These are phyloP conservation scores for Puma concolor DNA, from an alignment of 2,113 vertebrate species.

Conservation along the genomic window DNA sequence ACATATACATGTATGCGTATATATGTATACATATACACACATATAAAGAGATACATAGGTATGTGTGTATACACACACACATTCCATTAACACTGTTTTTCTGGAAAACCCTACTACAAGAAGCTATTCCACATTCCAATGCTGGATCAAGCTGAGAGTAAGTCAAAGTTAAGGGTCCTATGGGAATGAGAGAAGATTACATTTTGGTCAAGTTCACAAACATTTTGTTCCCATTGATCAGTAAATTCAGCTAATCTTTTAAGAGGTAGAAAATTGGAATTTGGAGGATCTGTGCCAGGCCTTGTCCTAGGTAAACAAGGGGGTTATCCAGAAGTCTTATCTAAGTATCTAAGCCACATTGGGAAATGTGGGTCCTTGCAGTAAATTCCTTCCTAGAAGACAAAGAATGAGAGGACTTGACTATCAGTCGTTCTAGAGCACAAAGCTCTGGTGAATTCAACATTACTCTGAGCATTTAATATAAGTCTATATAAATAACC, in stretches of 20 bases:
- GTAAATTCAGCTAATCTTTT: not conserved
- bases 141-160: not conserved
- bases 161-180: not conserved
- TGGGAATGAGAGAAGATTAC: not conserved
- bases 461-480: not conserved
- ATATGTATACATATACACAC: too few species aligned
- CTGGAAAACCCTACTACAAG: not conserved
- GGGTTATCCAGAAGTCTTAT: not conserved
- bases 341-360: not conserved
- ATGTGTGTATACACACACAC: not conserved
- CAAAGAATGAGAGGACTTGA: not conserved
- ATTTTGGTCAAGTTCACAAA: not conserved
- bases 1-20: too few species aligned
- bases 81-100: not conserved
- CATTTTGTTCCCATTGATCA: not conserved
- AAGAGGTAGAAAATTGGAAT: not conserved
- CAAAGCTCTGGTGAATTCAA: not conserved
- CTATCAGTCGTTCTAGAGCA: not conserved
- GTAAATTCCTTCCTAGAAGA: not conserved
- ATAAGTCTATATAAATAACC: not conserved
- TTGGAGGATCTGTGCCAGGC: not conserved
- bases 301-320: not conserved
- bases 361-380: not conserved
- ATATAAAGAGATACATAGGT: too few species aligned
- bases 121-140: not conserved